Evolutionary conservation across 53 echinoderm and acorn worm species (phyloP), one percentile per base, ranked within the genome.

Genomic region (Henricia sp.): DNA sequence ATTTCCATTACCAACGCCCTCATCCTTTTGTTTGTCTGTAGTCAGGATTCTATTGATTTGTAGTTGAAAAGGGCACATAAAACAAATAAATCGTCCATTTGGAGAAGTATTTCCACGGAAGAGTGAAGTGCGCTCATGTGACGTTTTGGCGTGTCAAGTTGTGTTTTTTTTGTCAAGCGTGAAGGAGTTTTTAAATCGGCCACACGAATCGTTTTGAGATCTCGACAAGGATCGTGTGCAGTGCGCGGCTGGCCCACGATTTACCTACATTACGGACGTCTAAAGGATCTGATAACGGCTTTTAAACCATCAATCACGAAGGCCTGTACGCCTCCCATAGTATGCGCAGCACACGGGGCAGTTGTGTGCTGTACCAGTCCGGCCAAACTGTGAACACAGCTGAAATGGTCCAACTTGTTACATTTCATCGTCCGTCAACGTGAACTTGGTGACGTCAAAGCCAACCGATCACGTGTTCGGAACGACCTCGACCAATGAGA

Each of bases 321-420:
- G 63, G 19, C 26, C 80, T 36, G 63, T 35, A 42, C 17, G 63
- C 44, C 64, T 80, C 64, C 20, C 33, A 11, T 35, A 80, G 29
- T 64, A n/a, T n/a, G n/a, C n/a, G n/a, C n/a, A n/a, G n/a, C n/a
- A n/a, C n/a, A n/a, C n/a, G n/a, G n/a, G n/a, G n/a, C n/a, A n/a
- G n/a, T n/a, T n/a, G n/a, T n/a, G n/a, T n/a, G n/a, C n/a, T 64
- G 63, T 5, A 46, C 23, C 64, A 6, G 48, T 28, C 63, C 34
- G 25, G 37, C 48, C 35, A 21, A 72, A 19, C 44, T 19, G 30
- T 32, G 6, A 6, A n/a, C 33, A 21, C 36, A 77, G 37, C 54
- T 26, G 41, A 76, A 76, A 72, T 26, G 58, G 41, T 26, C 36
- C n/a, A 78, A 88, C 41, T 88, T 88, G 88, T 82, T 88, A 88